Percentiles rank a stretch among this genome's conserved stretches.
phyloP scores from a whole-genome alignment of 1,140 invertebrate genomes.

The Trinorchestia longiramus region DNA sequence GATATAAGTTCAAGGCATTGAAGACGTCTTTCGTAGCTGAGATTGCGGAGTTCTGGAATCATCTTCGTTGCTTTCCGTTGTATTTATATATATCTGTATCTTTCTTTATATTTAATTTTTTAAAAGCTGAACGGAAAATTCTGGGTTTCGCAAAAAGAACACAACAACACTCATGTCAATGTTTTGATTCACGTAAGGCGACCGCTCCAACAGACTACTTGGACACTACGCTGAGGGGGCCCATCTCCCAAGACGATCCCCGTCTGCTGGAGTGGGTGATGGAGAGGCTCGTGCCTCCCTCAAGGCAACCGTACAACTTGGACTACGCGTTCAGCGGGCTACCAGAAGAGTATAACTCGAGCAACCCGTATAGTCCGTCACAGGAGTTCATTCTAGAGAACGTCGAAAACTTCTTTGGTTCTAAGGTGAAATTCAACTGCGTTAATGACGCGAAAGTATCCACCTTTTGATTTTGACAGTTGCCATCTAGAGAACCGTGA shows the following conservation, averaged over 20 bases:
- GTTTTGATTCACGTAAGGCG: too few species aligned
- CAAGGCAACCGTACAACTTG: constrained; percentile 7
- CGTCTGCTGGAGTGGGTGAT: constrained; percentile 48
- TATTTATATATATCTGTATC: too few species aligned
- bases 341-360: background rate
- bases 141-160: too few species aligned
- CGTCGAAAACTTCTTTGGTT: constrained; percentile 44
- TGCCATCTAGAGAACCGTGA: background rate
- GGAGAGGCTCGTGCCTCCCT: background rate
- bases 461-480: background rate
- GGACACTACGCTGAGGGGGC: background rate
- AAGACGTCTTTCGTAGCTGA: too few species aligned
- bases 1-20: too few species aligned
- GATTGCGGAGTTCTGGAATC: too few species aligned
- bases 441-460: background rate
- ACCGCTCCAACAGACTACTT: constrained; percentile 46
- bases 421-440: background rate
- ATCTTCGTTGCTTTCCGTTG: too few species aligned
- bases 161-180: too few species aligned
- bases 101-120: too few species aligned
- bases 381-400: constrained; percentile 55
- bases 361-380: constrained; percentile 42
- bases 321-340: constrained; percentile 31
- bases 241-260: constrained; percentile 55
- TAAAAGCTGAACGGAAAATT: too few species aligned